Base-by-base conservation (phyloP, 2,888 invertebrate species). In the Pandemis cinnamomeana region DNA sequence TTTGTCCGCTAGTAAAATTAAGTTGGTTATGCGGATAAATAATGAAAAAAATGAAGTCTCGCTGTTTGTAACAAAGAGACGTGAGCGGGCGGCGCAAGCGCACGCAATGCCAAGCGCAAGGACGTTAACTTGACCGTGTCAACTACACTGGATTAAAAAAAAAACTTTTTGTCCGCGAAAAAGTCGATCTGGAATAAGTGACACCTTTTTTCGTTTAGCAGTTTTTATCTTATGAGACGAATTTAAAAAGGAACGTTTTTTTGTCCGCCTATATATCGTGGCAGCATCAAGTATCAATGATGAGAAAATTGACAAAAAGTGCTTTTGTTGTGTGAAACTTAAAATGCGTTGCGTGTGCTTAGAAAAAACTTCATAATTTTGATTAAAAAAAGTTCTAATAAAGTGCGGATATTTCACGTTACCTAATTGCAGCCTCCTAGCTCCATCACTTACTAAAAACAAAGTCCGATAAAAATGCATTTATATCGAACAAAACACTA, bases 61-160 rank as follows among this genome's bases (percentile, higher is more conserved):
- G 85, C 85, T 85, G 84, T 83, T 86, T 90, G 86, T 88, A 88
- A 92, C 92, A 92, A 92, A 92, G 92, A 88, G 84, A 88, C 84
- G 88, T 84, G 84, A 86, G 86, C 84, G 83, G 80, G 84, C 89
- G 88, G 83, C 84, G 87, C 86, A 84, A 83, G 83, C 87, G 88
- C 86, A 88, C 89, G 89, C 87, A 88, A 86, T 85, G 91, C 88
- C 90, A 91, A 91, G 75, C 82, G 88, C 92, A 91, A 91, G 93
- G 92, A 92, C 91, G 83, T 78, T 80, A 80, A 79, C 70, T 75
- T 77, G 77, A 76, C 67, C 80, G 83, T 76, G 72, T 44, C 63
- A 44, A 63, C 15, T 15, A 51, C 66, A 64, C 64, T 46, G 20
- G 20, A 44, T 55, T n/a, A 53, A 55, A 55, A 27, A 58, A 55